A percentile compares a stretch with the other conserved stretches of the same genome.
phyloP scores from a whole-genome alignment of 30 jellyfish, hydroid and myxozoan species.

The Cassiopea xamachana region DNA sequence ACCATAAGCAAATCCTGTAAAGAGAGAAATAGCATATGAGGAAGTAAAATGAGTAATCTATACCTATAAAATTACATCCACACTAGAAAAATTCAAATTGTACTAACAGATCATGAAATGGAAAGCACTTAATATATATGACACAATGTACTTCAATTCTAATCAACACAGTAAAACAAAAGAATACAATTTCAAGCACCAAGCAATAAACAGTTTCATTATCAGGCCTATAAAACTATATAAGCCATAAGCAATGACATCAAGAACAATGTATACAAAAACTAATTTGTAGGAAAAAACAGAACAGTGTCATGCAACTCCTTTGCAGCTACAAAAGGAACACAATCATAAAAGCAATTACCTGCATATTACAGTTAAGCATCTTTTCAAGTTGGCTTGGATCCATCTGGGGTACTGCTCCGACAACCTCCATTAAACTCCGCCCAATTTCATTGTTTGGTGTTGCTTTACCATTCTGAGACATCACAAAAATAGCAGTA shows the following conservation, averaged over 20 bases:
- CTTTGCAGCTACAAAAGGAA: background rate
- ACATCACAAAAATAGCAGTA: background rate
- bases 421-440: constrained; percentile 86
- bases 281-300: no score
- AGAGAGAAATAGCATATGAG: background rate
- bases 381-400: constrained; percentile 85
- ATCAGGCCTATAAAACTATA: no score
- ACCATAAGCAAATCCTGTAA: constrained; percentile 96
- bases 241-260: no score
- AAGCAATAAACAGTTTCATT: no score
- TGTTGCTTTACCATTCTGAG: constrained; percentile 78
- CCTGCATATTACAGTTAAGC: constrained; percentile 98
- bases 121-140: no score
- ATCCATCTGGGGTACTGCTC: constrained; percentile 96
- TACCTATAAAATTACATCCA: no score
- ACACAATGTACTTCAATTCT: no score
- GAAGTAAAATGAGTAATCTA: background rate
- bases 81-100: no score
- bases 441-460: constrained; percentile 93
- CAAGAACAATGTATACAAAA: no score
- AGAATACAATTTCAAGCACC: no score
- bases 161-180: no score
- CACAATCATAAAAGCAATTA: background rate
- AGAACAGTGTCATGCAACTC: background rate
- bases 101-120: no score